phyloP scores from a whole-genome alignment of 1,140 invertebrate species.

The Trypoxylus dichotomus region DNA sequence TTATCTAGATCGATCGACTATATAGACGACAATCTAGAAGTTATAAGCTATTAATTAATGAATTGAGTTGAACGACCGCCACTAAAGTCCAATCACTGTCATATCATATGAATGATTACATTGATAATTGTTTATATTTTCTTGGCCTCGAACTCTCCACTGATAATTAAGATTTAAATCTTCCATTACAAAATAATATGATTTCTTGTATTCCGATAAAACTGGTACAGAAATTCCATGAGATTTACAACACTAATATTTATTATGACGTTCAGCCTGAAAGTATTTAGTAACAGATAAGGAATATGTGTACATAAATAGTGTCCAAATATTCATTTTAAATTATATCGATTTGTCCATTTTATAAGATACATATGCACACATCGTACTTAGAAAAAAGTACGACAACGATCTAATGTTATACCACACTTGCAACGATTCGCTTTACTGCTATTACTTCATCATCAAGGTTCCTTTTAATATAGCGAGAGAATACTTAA shows the following conservation, averaged over 20 bases:
- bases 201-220: conserved; percentile 26
- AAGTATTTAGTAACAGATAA: background rate
- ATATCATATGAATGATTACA: conserved; percentile 37
- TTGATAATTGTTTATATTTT: conserved; percentile 35
- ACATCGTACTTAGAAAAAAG: too few species aligned
- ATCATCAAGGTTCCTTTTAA: too few species aligned
- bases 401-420: too few species aligned
- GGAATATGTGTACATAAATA: background rate
- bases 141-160: conserved; percentile 33
- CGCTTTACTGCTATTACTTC: too few species aligned
- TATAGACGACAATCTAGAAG: conserved; percentile 32
- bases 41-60: conserved; percentile 32
- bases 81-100: conserved; percentile 31
- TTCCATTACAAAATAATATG: conserved; percentile 31
- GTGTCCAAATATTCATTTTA: background rate
- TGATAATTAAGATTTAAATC: conserved; percentile 37
- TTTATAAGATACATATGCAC: too few species aligned
- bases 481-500: too few species aligned
- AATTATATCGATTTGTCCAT: background rate
- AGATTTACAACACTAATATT: conserved; percentile 3
- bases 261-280: conserved; percentile 8
- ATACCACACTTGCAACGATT: too few species aligned
- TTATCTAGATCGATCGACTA: conserved; percentile 30
- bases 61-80: conserved; percentile 32
- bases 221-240: conserved; percentile 19